A percentile compares a stretch with the other conserved stretches of the same genome.
phyloP scores from a whole-genome alignment of 1,140 invertebrate species.

The Listronotus bonariensis region DNA sequence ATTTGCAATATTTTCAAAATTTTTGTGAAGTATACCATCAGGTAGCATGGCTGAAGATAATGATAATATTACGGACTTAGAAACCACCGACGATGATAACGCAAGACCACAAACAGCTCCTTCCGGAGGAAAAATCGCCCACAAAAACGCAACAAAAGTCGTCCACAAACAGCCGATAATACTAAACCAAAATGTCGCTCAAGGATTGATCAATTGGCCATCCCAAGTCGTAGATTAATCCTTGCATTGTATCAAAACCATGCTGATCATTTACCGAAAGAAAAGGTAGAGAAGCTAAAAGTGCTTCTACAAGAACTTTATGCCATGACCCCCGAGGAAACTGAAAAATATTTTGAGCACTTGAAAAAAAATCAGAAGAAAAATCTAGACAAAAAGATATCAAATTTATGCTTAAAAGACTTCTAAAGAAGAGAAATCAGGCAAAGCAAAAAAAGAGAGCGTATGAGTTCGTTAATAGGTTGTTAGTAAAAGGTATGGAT shows the following conservation, averaged over 20 bases:
- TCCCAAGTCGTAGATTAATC: constrained; percentile 41
- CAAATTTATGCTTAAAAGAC: constrained; percentile 36
- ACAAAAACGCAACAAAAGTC: no score
- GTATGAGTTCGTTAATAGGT: constrained; percentile 37
- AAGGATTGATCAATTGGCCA: constrained; percentile 45
- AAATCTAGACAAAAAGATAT: constrained; percentile 31
- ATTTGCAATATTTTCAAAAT: background rate
- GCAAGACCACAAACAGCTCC: background rate
- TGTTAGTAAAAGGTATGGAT: constrained; percentile 37
- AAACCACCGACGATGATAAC: background rate
- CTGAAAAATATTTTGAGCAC: constrained; percentile 47
- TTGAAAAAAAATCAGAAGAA: constrained; percentile 31
- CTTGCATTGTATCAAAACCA: constrained; percentile 42
- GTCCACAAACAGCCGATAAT: background rate
- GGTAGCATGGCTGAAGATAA: constrained; percentile 12
- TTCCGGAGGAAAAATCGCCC: background rate
- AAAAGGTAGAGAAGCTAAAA: constrained; percentile 42
- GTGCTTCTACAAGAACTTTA: constrained; percentile 44
- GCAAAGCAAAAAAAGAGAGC: constrained; percentile 37
- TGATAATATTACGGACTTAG: background rate
- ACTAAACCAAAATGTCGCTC: constrained; percentile 38
- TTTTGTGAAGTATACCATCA: background rate
- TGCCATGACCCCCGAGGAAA: constrained; percentile 50
- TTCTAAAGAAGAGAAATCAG: constrained; percentile 27
- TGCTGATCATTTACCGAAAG: constrained; percentile 37